Conservation (phyloP, 2,888 invertebrate species). For the Opisthograptis luteolata region DNA sequence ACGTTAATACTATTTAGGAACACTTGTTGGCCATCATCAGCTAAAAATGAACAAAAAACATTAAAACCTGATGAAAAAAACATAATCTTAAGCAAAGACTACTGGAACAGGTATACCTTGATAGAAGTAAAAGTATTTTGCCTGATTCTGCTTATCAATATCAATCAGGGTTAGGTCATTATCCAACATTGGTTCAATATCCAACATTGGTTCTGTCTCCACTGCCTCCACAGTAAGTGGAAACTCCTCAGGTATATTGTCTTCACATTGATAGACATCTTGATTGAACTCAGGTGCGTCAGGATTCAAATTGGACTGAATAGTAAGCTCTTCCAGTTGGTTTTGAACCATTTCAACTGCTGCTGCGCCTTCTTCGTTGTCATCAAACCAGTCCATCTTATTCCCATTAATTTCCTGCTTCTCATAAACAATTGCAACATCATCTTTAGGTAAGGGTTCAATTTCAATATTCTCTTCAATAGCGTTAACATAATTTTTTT, state of each 20-base stretch:
- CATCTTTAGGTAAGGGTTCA: conserved; percentile 41
- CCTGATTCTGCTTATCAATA: conserved; percentile 70
- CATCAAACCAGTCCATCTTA: conserved; percentile 76
- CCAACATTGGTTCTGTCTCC: conserved; percentile 41
- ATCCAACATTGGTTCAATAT: conserved; percentile 42
- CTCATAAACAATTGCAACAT: conserved; percentile 57
- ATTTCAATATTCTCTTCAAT: conserved; percentile 47
- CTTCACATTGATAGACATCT: conserved; percentile 44
- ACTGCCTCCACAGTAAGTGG: conserved; percentile 50
- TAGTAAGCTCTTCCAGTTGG: conserved; percentile 54
- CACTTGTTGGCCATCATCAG: conserved; percentile 95
- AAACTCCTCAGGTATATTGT: conserved; percentile 60
- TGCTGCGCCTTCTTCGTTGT: conserved; percentile 68
- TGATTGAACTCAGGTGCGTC: conserved; percentile 61
- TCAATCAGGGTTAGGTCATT: conserved; percentile 54
- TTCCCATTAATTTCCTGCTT: conserved; percentile 61
- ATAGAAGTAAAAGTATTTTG: conserved; percentile 91
- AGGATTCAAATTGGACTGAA: conserved; percentile 66
- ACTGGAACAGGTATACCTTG: conserved; percentile 84
- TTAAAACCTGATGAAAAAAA: not conserved
- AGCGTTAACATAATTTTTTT: no score
- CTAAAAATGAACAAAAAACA: conserved; percentile 67
- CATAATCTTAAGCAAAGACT: not conserved
- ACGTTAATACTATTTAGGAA: conserved; percentile 96
- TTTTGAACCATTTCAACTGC: conserved; percentile 57